A percentile compares a stretch with the other conserved stretches of the same genome.
Conservation (phyloP, 2,113 vertebrate genomes). For the Anarhynchus alexandrinus region DNA sequence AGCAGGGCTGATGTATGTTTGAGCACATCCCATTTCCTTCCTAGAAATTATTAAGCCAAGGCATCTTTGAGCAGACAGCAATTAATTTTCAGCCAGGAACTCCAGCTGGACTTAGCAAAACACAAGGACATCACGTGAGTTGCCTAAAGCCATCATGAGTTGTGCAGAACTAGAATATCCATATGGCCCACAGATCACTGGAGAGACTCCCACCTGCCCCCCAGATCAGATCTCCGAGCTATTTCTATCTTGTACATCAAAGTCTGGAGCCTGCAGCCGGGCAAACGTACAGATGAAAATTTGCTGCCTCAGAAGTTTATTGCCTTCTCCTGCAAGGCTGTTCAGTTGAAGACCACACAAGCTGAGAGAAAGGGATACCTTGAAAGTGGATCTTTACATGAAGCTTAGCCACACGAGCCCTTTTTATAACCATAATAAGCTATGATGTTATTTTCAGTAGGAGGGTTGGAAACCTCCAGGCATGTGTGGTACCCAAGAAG, state of each 20-base stretch:
- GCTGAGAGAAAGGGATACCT: background rate
- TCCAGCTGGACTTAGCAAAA: slow-evolving; percentile 25
- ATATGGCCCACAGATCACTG: background rate
- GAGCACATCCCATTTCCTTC: background rate
- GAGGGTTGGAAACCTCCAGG: background rate
- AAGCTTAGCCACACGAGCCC: background rate
- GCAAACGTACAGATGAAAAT: background rate
- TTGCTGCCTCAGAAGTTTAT: background rate
- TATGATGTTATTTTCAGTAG: background rate
- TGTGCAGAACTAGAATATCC: background rate
- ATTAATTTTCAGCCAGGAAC: slow-evolving; percentile 27
- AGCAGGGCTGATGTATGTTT: background rate
- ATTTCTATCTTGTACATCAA: background rate
- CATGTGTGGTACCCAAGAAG: background rate
- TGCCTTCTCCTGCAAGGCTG: background rate
- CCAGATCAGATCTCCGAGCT: background rate
- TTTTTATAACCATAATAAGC: background rate
- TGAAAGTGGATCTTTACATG: background rate
- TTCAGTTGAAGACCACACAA: background rate
- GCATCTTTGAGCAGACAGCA: slow-evolving; percentile 35
- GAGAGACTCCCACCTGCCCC: background rate
- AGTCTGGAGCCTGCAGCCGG: background rate
- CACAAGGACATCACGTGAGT: background rate
- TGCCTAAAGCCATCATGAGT: background rate
- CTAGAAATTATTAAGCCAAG: slow-evolving; percentile 33